Conservation (phyloP, 2,113 vertebrate species). For the Bostrychus sinensis region DNA sequence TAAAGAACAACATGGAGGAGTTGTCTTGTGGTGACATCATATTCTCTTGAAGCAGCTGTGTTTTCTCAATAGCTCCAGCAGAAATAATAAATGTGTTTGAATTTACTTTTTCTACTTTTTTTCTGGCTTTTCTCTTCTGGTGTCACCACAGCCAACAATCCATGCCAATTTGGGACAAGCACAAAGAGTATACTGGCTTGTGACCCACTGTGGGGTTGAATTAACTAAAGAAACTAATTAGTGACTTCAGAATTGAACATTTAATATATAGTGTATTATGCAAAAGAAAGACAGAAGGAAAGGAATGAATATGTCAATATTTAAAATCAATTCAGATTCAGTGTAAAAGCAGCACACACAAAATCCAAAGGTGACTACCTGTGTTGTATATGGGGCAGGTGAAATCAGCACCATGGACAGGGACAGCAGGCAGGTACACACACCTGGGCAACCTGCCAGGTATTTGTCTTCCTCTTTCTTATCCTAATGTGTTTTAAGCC, state of each 20-base stretch:
- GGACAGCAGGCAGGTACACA: constrained; percentile 39
- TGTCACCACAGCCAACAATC: not conserved
- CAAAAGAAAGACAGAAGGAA: too few relatives aligned
- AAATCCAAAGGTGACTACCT: not conserved
- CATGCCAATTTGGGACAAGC: too few relatives aligned
- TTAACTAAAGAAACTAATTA: too few relatives aligned
- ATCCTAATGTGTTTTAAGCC: not conserved
- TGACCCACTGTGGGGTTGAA: too few relatives aligned
- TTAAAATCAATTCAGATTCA: too few relatives aligned
- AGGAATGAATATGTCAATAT: too few relatives aligned
- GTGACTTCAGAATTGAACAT: too few relatives aligned
- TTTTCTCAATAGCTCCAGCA: constrained; percentile 85
- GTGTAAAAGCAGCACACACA: not conserved
- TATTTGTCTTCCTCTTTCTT: not conserved
- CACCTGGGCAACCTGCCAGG: constrained; percentile 32
- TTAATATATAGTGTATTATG: too few relatives aligned
- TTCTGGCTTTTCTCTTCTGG: not conserved
- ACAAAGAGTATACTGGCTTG: too few relatives aligned
- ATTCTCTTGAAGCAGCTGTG: constrained; percentile 87
- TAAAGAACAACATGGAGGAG: constrained; percentile 76
- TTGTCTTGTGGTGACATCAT: constrained; percentile 87
- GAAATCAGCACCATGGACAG: constrained; percentile 74
- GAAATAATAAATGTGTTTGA: too few relatives aligned
- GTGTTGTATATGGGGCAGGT: constrained; percentile 19
- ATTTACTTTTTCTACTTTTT: too few relatives aligned